These are phyloP conservation scores for Crypturellus undulatus DNA, from an alignment of 2,113 vertebrate genomes.

Conservation along the genomic window DNA sequence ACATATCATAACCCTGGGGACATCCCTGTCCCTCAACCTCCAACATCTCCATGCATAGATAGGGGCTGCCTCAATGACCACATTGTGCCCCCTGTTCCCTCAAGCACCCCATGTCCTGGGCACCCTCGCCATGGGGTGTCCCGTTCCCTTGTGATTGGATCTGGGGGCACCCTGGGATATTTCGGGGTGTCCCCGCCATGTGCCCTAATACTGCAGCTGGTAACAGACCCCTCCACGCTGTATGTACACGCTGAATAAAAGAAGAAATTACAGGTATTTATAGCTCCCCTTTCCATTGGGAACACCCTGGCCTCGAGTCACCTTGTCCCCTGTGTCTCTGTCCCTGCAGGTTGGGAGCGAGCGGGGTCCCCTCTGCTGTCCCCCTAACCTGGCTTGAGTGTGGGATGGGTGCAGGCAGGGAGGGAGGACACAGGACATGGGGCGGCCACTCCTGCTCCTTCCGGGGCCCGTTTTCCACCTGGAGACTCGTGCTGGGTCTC, in stretches of 20 bases:
- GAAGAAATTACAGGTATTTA: slow-evolving; percentile 69
- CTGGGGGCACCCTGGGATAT: neutral
- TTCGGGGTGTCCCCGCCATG: neutral
- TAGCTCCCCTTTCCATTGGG: neutral
- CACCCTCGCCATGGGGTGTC: neutral
- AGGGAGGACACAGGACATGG: neutral
- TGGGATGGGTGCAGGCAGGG: too few species aligned
- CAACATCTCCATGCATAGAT: too few species aligned
- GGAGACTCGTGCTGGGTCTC: neutral
- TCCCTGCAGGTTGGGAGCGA: neutral
- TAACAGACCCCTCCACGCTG: neutral
- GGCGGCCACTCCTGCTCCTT: neutral
- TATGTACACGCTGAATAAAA: slow-evolving; percentile 60
- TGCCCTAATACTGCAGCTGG: slow-evolving; percentile 39
- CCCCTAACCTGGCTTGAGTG: neutral
- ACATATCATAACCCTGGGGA: neutral
- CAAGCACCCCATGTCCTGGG: neutral
- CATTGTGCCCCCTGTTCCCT: neutral
- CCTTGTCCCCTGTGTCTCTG: neutral
- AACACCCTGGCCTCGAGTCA: neutral
- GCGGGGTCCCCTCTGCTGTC: neutral
- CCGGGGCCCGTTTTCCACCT: neutral
- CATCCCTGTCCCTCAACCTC: too few species aligned
- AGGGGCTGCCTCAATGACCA: neutral
- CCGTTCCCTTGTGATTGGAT: rapidly evolving